phyloP scores from a whole-genome alignment of 2,888 invertebrate species.

The Spialia ferax region DNA sequence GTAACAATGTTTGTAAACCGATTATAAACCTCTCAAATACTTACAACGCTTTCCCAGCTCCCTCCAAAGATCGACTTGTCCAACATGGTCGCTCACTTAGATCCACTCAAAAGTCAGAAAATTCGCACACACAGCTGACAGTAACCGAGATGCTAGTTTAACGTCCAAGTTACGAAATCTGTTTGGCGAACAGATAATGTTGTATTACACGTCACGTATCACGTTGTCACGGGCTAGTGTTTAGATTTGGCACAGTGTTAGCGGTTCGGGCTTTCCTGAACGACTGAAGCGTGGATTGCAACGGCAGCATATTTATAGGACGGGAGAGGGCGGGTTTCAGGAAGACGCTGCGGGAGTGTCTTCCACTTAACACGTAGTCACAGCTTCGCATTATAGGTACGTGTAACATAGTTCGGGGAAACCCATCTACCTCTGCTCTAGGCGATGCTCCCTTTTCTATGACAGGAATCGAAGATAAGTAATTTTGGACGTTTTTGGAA shows the following conservation, averaged over 20 bases:
- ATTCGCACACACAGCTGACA: conserved; percentile 40
- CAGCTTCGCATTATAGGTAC: conserved; percentile 66
- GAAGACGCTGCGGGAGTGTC: conserved; percentile 65
- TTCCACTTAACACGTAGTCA: conserved; percentile 78
- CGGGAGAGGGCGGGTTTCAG: conserved; percentile 75
- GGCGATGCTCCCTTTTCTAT: conserved; percentile 44
- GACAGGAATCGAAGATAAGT: conserved; percentile 20
- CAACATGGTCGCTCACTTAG: conserved; percentile 68
- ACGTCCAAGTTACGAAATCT: conserved; percentile 56
- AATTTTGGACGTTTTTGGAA: conserved; percentile 32
- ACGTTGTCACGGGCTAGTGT: conserved; percentile 66
- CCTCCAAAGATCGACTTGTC: conserved; percentile 78
- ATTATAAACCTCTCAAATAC: conserved; percentile 50
- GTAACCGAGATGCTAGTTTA: background rate
- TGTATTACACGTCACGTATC: conserved; percentile 60
- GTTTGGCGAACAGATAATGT: conserved; percentile 47
- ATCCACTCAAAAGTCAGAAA: conserved; percentile 58
- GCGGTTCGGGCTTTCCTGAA: conserved; percentile 74
- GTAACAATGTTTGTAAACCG: background rate
- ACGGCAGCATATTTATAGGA: conserved; percentile 80
- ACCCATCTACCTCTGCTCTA: conserved; percentile 66
- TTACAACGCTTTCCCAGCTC: conserved; percentile 84
- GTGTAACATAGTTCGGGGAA: conserved; percentile 79
- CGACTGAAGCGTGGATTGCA: conserved; percentile 75
- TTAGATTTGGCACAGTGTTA: conserved; percentile 73